Percentiles rank a stretch among this genome's conserved stretches.
These are phyloP conservation scores for Beris chalybata DNA, from an alignment of 2,888 invertebrate genomes.

Conservation along the genomic window DNA sequence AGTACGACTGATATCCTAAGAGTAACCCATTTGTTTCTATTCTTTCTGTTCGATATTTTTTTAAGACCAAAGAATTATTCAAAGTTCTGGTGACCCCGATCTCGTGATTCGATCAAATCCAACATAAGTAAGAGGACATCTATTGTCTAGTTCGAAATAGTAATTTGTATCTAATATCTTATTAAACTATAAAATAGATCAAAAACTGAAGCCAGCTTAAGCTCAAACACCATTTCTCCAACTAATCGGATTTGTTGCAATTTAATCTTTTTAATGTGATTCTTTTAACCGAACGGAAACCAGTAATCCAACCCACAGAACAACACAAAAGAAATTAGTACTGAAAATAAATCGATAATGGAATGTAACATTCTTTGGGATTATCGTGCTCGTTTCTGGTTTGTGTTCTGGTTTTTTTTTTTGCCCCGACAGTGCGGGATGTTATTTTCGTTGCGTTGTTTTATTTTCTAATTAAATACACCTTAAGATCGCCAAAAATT, in stretches of 20 bases:
- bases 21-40: too few species aligned
- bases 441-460: constrained; percentile 11
- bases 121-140: too few species aligned
- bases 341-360: constrained; percentile 27
- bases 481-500: constrained; percentile 5
- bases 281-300: constrained; percentile 26
- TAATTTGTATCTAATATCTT: too few species aligned
- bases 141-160: too few species aligned
- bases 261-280: constrained; percentile 26
- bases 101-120: too few species aligned
- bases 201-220: too few species aligned
- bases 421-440: not conserved
- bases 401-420: constrained; percentile 10
- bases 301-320: constrained; percentile 15
- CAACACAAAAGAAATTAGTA: not conserved
- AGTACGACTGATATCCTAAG: too few species aligned
- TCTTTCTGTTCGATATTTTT: too few species aligned
- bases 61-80: too few species aligned
- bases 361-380: constrained; percentile 13
- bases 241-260: constrained; percentile 25
- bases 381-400: not conserved
- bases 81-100: too few species aligned
- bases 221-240: constrained; percentile 7
- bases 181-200: too few species aligned
- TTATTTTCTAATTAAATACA: constrained; percentile 25